These are phyloP conservation scores for Trichogramma pretiosum DNA, from an alignment of 1,140 invertebrate species.

Conservation along the genomic window DNA sequence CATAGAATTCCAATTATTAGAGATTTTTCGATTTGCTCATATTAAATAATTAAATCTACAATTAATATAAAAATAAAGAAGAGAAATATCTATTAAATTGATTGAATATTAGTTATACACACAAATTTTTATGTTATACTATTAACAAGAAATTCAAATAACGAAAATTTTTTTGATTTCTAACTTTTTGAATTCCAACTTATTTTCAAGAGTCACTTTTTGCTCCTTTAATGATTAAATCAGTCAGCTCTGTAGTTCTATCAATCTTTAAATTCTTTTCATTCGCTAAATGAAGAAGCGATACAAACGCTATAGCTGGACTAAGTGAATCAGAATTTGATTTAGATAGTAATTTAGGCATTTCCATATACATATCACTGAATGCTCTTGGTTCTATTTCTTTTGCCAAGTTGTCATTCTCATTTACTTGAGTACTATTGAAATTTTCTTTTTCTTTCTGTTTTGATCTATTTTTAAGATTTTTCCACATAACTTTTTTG, in stretches of 20 bases:
- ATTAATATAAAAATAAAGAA: too few relatives aligned
- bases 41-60: too few relatives aligned
- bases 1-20: too few relatives aligned
- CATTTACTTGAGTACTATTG: constrained; percentile 26
- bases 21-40: too few relatives aligned
- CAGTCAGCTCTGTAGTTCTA: constrained; percentile 18
- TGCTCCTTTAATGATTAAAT: constrained; percentile 22
- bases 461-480: constrained; percentile 33
- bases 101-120: too few relatives aligned
- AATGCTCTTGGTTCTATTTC: constrained; percentile 31
- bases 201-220: constrained; percentile 4
- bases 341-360: constrained; percentile 52
- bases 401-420: constrained; percentile 28
- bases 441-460: constrained; percentile 26
- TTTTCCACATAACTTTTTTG: constrained; percentile 62
- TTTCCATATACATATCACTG: constrained; percentile 48
- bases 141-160: background rate
- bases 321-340: constrained; percentile 63
- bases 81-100: too few relatives aligned
- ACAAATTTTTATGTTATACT: too few relatives aligned
- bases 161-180: background rate
- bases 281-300: constrained; percentile 70
- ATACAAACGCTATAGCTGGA: constrained; percentile 65
- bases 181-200: too few relatives aligned
- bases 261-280: constrained; percentile 49